Conservation (phyloP, 2,797 vertebrate genomes). For the Etheostoma nigrum region DNA sequence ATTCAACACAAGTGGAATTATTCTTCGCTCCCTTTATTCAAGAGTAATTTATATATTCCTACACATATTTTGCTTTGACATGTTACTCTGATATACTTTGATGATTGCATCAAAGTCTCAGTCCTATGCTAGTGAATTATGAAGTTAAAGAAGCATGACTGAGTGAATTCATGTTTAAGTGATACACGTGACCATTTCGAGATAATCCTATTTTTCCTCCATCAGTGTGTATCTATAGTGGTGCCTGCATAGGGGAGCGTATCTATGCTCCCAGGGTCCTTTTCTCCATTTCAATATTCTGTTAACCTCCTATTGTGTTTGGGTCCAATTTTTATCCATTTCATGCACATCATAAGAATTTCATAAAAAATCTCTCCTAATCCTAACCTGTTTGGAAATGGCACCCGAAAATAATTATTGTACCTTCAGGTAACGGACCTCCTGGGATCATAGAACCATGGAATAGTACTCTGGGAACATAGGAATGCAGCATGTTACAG, state of each 20-base stretch:
- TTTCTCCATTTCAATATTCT: too few relatives aligned
- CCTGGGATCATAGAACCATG: too few relatives aligned
- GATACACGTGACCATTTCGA: not conserved
- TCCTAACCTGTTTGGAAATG: too few relatives aligned
- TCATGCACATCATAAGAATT: too few relatives aligned
- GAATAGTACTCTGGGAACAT: too few relatives aligned
- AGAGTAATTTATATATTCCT: not conserved
- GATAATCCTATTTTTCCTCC: not conserved
- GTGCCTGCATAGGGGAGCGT: not conserved
- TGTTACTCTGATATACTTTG: not conserved
- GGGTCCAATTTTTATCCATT: too few relatives aligned
- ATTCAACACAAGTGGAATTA: not conserved
- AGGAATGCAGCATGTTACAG: too few relatives aligned
- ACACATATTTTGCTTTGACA: not conserved
- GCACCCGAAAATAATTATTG: too few relatives aligned
- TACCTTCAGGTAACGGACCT: too few relatives aligned
- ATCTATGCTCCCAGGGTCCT: not conserved
- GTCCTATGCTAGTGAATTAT: not conserved
- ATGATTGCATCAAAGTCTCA: too few relatives aligned
- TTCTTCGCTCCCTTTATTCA: not conserved
- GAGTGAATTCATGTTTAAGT: not conserved
- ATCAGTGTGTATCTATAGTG: not conserved
- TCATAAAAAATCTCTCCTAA: too few relatives aligned
- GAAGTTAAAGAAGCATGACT: not conserved
- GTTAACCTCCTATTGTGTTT: not conserved